Conservation (phyloP, 1,140 invertebrate genomes). For the Zaprionus davidi region DNA sequence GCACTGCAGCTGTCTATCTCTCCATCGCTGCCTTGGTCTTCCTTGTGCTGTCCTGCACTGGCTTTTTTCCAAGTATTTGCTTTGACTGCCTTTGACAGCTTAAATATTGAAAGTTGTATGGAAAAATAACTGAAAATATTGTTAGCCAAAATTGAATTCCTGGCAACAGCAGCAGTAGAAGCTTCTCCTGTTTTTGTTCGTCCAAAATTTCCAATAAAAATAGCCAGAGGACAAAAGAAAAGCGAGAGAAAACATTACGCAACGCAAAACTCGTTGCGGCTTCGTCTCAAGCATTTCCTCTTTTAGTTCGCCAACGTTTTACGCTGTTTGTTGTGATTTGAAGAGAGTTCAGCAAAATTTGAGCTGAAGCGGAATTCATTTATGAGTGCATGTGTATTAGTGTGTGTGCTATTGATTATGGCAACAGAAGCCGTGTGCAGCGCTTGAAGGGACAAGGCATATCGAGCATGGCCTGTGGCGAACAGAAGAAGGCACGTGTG, state of each 20-base stretch:
- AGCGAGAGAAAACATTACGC: neutral
- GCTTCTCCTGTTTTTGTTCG: constrained; percentile 10
- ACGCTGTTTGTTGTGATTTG: constrained; percentile 67
- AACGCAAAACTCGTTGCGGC: constrained; percentile 5
- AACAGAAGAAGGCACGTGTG: constrained; percentile 21
- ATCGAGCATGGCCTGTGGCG: constrained; percentile 15
- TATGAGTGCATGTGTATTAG: constrained; percentile 18
- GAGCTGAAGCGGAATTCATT: constrained; percentile 54
- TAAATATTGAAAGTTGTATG: constrained; percentile 60
- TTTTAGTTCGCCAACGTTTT: constrained; percentile 9
- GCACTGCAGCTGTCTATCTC: neutral
- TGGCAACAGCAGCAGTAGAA: constrained; percentile 26
- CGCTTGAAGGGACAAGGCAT: constrained; percentile 2
- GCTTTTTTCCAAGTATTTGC: constrained; percentile 28
- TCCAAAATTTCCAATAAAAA: constrained; percentile 65
- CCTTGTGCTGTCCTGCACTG: neutral
- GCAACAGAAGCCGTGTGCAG: constrained; percentile 18
- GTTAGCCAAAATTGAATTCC: constrained; percentile 66
- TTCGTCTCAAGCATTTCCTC: constrained; percentile 16
- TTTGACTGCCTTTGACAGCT: constrained; percentile 59
- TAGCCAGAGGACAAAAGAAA: constrained; percentile 38
- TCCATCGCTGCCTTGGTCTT: neutral
- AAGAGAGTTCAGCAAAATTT: constrained; percentile 30
- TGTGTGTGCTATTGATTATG: constrained; percentile 50
- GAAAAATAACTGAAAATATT: constrained; percentile 52